Evolutionary conservation across 2,113 vertebrate species (phyloP), one percentile per base, ranked within the genome.

Genomic region (Alaudala cheleensis): DNA sequence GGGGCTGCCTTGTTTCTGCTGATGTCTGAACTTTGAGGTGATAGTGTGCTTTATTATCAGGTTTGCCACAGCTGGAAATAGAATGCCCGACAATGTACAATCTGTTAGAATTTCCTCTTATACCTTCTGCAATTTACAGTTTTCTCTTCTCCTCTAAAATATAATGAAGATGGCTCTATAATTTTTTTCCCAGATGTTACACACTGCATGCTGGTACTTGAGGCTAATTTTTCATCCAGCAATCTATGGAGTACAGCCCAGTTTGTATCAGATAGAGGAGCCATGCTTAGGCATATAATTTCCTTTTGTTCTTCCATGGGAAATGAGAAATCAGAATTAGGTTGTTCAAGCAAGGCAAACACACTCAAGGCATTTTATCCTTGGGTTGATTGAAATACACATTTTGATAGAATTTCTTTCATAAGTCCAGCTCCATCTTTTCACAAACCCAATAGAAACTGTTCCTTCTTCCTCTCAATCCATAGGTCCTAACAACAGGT

Each of bases 61-160:
- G 81, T 90, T 95, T 93, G 45, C 58, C 97, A 81, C 95, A 90
- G 82, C 84, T 95, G 92, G 91, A 95, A 95, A 84, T 73, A 93
- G 83, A 96, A 88, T 73, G 70, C 70, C 83, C 0, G 1, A 82
- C 88, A 92, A 95, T 31, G 73, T 96, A 58, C 86, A 96, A 87
- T 96, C 96, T 97, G 95, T 95, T 96, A 81, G 76, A 93, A 91
- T 96, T 96, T 94, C 87, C 82, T 81, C 80, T 90, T 88, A 67
- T 39, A 37, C 45, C 15, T 86, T 73, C 51, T 90, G 53, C 64
- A 50, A 61, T 93, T 95, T 91, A 77, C 93, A 93, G 64, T 92
- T 96, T 96, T 95, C 84, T 92, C 57, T 96, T 95, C 84, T 92
- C 57, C 49, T 93, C 82, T 86, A 64, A 80, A 96, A 97, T 89